Evolutionary conservation across 2,797 vertebrate species (phyloP).

Genomic region (Oreochromis mossambicus): DNA sequence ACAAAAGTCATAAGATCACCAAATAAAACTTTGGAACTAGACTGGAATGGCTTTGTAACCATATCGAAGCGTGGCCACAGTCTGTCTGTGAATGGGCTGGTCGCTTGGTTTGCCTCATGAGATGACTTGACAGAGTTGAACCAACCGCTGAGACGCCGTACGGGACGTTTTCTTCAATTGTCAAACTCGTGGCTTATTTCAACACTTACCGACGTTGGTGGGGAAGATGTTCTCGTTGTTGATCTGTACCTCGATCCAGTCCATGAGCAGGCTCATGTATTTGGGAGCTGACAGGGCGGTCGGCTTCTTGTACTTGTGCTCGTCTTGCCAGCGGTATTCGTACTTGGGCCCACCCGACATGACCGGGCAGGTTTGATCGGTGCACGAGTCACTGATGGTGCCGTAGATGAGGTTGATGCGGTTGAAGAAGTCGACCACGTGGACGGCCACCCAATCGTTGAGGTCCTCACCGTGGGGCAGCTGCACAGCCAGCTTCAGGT

Average conservation of each 20-base stretch:
- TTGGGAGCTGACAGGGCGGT: conserved; percentile 88
- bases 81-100: neutral
- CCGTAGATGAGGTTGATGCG: conserved; percentile 97
- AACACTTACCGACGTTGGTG: conserved; percentile 87
- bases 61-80: fast-evolving
- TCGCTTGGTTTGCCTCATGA: neutral
- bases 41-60: neutral
- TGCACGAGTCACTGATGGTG: conserved; percentile 93
- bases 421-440: conserved; percentile 98
- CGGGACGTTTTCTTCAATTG: neutral
- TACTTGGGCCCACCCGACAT: conserved; percentile 95
- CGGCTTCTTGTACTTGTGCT: conserved; percentile 87
- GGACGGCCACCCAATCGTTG: conserved; percentile 95
- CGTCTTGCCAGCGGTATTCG: conserved; percentile 95
- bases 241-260: conserved; percentile 96
- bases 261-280: conserved; percentile 96
- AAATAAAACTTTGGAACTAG: neutral
- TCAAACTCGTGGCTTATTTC: neutral
- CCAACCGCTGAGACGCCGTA: neutral
- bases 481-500: conserved; percentile 89
- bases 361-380: conserved; percentile 86
- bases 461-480: conserved; percentile 88
- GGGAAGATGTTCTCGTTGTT: conserved; percentile 95
- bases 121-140: neutral
- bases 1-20: neutral